Conservation (phyloP, 2,113 vertebrate species). For the Nanorana parkeri region DNA sequence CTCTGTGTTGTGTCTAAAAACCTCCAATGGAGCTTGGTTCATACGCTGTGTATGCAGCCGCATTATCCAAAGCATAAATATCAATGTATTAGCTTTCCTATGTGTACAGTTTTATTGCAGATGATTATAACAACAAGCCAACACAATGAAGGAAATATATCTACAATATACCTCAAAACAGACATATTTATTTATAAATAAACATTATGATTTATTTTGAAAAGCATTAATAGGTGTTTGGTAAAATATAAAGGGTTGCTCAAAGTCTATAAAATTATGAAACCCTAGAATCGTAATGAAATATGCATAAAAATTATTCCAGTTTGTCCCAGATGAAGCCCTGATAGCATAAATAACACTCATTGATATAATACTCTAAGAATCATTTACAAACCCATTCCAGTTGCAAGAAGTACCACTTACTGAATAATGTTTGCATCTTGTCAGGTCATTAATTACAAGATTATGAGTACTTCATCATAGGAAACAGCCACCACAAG, state of each 20-base stretch:
- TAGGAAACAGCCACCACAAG: conserved; percentile 52
- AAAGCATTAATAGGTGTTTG: conserved; percentile 23
- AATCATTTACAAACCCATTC: conserved; percentile 51
- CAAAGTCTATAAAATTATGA: conserved; percentile 25
- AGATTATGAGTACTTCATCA: conserved; percentile 58
- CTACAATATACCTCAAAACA: not conserved
- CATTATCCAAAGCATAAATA: too few relatives aligned
- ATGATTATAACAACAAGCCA: not conserved
- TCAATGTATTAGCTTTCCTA: too few relatives aligned
- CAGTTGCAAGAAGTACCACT: conserved; percentile 52
- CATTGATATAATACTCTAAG: conserved; percentile 38
- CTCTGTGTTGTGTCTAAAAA: too few relatives aligned
- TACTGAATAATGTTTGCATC: conserved; percentile 57
- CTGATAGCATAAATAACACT: conserved; percentile 52
- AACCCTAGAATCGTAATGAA: conserved; percentile 35
- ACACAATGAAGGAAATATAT: not conserved
- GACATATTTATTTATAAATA: not conserved
- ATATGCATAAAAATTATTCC: conserved; percentile 26
- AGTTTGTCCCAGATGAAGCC: conserved; percentile 46
- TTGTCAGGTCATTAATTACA: conserved; percentile 57
- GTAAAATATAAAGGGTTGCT: conserved; percentile 25
- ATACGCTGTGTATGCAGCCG: too few relatives aligned
- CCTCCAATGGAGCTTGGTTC: too few relatives aligned
- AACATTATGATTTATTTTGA: not conserved
- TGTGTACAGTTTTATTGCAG: not conserved